Evolutionary conservation across 2,113 vertebrate genomes (phyloP).

Genomic region (Nycticorax nycticorax): DNA sequence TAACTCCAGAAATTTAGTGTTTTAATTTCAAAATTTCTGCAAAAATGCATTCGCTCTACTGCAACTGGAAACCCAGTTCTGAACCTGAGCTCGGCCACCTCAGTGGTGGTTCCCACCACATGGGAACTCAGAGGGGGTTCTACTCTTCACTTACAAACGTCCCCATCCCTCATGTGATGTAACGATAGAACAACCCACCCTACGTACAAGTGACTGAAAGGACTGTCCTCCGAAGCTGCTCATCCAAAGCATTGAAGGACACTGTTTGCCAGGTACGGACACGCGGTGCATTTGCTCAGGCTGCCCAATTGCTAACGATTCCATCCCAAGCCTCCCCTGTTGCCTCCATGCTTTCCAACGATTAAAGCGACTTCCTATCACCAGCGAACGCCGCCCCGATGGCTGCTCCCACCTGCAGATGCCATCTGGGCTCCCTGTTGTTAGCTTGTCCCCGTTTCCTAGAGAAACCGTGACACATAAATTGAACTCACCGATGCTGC

Average conservation of each 20-base stretch:
- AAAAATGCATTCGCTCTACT: rapidly evolving
- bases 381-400: not conserved
- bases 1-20: not conserved
- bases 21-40: not conserved
- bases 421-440: not conserved
- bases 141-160: not conserved
- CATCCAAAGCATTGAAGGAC: not conserved
- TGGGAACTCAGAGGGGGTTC: no score
- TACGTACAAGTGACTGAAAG: rapidly evolving
- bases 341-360: not conserved
- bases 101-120: no score
- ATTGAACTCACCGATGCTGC: not conserved
- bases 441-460: not conserved
- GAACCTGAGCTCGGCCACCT: not conserved
- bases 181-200: not conserved
- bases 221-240: not conserved
- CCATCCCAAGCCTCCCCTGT: not conserved
- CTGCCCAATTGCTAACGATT: not conserved
- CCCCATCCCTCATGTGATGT: not conserved
- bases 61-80: not conserved
- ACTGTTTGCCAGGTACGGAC: rapidly evolving
- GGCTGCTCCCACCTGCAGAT: not conserved
- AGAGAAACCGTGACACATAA: rapidly evolving
- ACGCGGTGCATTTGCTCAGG: rapidly evolving
- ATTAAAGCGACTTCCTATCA: not conserved